Evolutionary conservation across 2,797 vertebrate genomes (phyloP), one percentile per base, ranked within the genome.

Genomic region (Coluber constrictor): DNA sequence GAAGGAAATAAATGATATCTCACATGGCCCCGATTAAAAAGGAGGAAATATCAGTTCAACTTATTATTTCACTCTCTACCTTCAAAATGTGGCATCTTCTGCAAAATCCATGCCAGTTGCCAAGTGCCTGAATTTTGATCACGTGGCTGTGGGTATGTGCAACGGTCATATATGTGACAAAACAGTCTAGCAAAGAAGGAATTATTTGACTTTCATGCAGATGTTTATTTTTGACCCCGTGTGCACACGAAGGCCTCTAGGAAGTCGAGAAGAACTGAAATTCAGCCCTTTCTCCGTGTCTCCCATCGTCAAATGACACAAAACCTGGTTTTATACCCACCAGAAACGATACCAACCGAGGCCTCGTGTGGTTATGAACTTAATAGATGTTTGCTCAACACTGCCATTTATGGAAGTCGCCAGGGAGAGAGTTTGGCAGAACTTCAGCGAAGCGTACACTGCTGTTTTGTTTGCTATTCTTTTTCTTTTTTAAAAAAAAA

Each of bases 381-480:
- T 29, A 1, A 16, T 5, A 51, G 86, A 90, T 91, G 0, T 88
- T 93, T 89, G 60, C 88, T 94, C 94, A 83, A 83, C 11, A 8
- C 8, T 74, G 37, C 37, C 37, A 83, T 88, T 25, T 27, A 59
- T 27, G 86, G 15, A 87, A 87, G 51, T 27, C 92, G 90, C 56
- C 6, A 37, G 59, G 83, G 43, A 83, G 61, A 12, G 59, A 2
- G 4, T 91, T 83, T 87, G 60, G 86, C 59, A 94, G 66, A 92
- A 90, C 79, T 89, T 37, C 95, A 29, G 88, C 55, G 11, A 93
- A 90, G 32, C 90, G 56, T 37, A 47, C 18, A 57, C 79, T 74
- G 55, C 27, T 79, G n/a, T 0, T 1, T 43, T 87, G 59, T 37
- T 90, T 37, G 25, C 37, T 51, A 51, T 90, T 66, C 37, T 51